A percentile compares a stretch with the other conserved stretches of the same genome.
These are phyloP conservation scores for Whitmania pigra DNA, from an alignment of 1,140 invertebrate genomes.

Conservation along the genomic window DNA sequence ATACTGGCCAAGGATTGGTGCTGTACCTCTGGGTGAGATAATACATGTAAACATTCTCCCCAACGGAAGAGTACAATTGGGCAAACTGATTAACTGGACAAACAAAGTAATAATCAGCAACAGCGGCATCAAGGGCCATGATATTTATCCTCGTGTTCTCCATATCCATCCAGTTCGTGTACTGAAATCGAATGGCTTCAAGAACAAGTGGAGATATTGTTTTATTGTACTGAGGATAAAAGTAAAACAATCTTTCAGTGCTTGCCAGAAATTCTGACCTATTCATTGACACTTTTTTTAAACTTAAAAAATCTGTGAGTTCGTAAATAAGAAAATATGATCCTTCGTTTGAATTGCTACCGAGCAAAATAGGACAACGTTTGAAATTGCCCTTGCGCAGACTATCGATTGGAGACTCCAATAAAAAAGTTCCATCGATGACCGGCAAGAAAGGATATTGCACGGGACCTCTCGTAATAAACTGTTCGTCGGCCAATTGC, in stretches of 20 bases:
- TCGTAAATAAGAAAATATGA: slow-evolving; percentile 85
- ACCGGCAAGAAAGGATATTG: slow-evolving; percentile 18
- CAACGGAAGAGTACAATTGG: slow-evolving; percentile 68
- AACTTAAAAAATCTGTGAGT: slow-evolving; percentile 24
- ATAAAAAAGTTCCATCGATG: slow-evolving; percentile 18
- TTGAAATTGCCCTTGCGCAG: slow-evolving; percentile 17
- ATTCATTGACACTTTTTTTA: slow-evolving; percentile 44
- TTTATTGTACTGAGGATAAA: slow-evolving; percentile 36
- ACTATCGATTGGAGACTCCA: slow-evolving; percentile 14
- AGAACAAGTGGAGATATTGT: slow-evolving; percentile 61
- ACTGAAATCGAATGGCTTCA: slow-evolving; percentile 77
- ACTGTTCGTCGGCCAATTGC: slow-evolving; percentile 67
- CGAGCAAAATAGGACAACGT: slow-evolving; percentile 14
- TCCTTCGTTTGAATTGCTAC: slow-evolving; percentile 17
- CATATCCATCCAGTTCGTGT: slow-evolving; percentile 78
- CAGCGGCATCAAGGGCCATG: slow-evolving; percentile 75
- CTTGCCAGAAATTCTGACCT: slow-evolving; percentile 57
- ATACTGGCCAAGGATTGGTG: slow-evolving; percentile 74
- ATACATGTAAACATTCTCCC: slow-evolving; percentile 71
- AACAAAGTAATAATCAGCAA: slow-evolving; percentile 92
- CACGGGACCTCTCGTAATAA: slow-evolving; percentile 59
- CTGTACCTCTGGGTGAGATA: slow-evolving; percentile 69
- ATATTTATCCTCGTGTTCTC: slow-evolving; percentile 70
- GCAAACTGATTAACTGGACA: slow-evolving; percentile 89
- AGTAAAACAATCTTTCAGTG: slow-evolving; percentile 27